Evolutionary conservation across 2,797 vertebrate species (phyloP).

Genomic region (Galago senegalensis): DNA sequence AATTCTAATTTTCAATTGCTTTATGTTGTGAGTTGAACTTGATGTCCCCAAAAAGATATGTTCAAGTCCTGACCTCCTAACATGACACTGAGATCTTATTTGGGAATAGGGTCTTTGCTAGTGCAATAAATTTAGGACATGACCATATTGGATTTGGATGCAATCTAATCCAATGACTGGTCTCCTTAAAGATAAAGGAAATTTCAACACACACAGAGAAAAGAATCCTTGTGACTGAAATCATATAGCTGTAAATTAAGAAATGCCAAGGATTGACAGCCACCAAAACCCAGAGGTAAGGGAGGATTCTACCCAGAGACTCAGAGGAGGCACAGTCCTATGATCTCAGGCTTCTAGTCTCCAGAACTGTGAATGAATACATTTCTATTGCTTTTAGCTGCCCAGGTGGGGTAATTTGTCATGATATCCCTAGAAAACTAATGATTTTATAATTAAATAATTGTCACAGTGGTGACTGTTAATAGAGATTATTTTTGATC

Average conservation of each 20-base stretch:
- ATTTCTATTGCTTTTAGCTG: background rate
- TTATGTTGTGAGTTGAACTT: background rate
- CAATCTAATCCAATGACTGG: background rate
- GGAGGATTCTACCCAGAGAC: background rate
- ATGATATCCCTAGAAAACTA: background rate
- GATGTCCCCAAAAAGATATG: background rate
- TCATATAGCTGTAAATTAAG: background rate
- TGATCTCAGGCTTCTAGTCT: background rate
- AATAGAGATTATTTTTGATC: background rate
- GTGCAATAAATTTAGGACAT: background rate
- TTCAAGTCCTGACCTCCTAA: background rate
- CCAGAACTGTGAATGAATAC: background rate
- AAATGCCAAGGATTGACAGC: background rate
- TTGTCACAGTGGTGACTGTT: background rate
- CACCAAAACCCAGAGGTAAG: background rate
- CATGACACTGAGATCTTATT: background rate
- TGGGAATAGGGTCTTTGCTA: background rate
- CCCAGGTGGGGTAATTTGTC: background rate
- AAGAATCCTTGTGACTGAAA: background rate
- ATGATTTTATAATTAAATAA: conserved; percentile 5
- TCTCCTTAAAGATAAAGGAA: background rate
- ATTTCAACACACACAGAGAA: background rate
- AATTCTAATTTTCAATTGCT: background rate
- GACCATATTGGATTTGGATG: background rate
- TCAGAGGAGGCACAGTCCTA: background rate